Evolutionary conservation across 2,888 invertebrate species (phyloP), one percentile per base, ranked within the genome.

Genomic region (Holacanthella duospinosa): DNA sequence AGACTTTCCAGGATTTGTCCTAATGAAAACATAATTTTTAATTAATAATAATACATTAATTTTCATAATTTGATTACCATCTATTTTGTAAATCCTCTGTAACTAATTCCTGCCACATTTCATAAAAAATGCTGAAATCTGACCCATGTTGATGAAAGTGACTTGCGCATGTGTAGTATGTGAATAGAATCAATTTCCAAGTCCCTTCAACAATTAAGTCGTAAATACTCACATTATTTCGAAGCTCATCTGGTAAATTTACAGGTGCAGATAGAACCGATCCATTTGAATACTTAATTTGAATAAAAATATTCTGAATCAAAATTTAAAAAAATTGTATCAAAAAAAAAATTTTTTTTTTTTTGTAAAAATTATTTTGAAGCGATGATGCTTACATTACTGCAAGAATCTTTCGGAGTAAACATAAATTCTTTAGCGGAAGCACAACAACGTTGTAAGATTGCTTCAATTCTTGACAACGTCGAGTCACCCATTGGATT

Each of bases 151-250:
- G 59, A 28, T 62, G 29, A 55, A 64, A 67, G 21, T 54, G n/a
- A 19, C 66, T 65, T 2, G 65, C 63, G 36, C 68, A 68, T 21
- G 65, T 63, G 43, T 68, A 68, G 53, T 68, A 66, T n/a, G 63
- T 63, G 55, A 68, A 68, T 19, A 67, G 58, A 66, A 67, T 66
- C 16, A 67, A 21, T 59, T 69, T 69, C 69, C 69, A 69, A 19
- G 63, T 60, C 0, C 55, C 43, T 43, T 69, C 69, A 53, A 67
- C 59, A 43, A 69, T 62, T 12, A 66, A 54, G 53, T 69, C 69
- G 43, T 60, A 69, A n/a, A 66, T 65, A 12, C 62, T 61, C 1
- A 43, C 59, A 61, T 69, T 63, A 21, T 64, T 60, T 64, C 63
- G 64, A n/a, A 67, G 63, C 12, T 63, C 59, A 29, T 43, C n/a